phyloP scores from a whole-genome alignment of 2,113 vertebrate genomes.

The Vulpes vulpes region DNA sequence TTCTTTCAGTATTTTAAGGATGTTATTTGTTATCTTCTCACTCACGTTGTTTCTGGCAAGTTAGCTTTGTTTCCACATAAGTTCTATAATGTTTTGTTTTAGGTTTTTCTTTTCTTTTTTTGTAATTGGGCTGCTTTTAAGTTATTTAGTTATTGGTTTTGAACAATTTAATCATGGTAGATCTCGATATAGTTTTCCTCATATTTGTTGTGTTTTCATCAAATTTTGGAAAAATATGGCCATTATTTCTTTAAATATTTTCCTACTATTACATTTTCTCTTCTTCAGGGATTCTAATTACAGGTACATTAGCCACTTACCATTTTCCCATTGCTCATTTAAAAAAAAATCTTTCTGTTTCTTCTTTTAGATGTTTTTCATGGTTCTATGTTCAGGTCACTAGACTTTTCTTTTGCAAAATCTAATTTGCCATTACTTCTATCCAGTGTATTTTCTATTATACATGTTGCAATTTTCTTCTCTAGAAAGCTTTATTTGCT shows the following conservation, averaged over 20 bases:
- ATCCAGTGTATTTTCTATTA: not conserved
- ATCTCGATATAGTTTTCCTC: not conserved
- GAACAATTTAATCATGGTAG: not conserved
- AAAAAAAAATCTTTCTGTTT: not conserved
- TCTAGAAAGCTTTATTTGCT: slow-evolving; percentile 30
- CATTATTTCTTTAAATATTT: slow-evolving; percentile 41
- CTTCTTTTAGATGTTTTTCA: not conserved
- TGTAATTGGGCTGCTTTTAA: not conserved
- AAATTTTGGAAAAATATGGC: not conserved
- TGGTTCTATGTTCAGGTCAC: not conserved
- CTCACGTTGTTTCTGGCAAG: not conserved
- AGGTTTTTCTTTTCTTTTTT: not conserved
- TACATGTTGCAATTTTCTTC: not conserved
- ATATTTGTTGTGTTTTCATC: slow-evolving; percentile 19
- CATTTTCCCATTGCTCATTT: not conserved
- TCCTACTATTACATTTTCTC: not conserved
- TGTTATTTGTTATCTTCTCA: not conserved
- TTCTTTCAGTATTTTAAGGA: not conserved
- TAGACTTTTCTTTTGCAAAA: not conserved
- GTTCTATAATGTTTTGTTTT: not conserved
- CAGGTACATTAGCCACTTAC: not conserved
- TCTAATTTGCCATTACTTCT: not conserved
- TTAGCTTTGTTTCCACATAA: slow-evolving; percentile 2
- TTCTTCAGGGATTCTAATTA: not conserved
- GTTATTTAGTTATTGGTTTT: not conserved